Base-by-base conservation (phyloP, 1,140 invertebrate genomes). In the Drosophila micromelanica region DNA sequence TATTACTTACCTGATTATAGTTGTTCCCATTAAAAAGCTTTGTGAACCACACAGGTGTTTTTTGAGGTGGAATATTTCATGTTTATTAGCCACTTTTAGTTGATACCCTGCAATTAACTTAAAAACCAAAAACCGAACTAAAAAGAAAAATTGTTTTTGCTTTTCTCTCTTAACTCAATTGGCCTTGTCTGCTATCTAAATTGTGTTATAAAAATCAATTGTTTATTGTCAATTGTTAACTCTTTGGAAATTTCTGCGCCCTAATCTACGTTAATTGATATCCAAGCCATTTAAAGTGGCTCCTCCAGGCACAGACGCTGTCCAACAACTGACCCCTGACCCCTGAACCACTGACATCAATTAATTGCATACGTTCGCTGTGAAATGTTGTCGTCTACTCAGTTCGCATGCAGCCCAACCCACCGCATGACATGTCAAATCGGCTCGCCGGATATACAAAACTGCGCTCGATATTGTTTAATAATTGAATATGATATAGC, bases 401-500 rank as follows among this genome's bases (percentile, higher is more conserved):
- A 23, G 46, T 30, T 48, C n/a, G 20, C 45, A 23, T 54, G 15
- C 60, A 30, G 55, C 40, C 43, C 54, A 38, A n/a, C 48, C 48
- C 27, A n/a, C 42, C 9, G 7, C 57, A 23, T 59, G 46, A 35
- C 27, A 27, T 43, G 40, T 48, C 59, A 45, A 43, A 17, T 9
- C 23, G 8, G 12, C n/a, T 9, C 23, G 8, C 7, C n/a, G 38
- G 13, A 17, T 30, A 13, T 12, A 12, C 8, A 8, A 5, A 5
- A 43, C 38, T 23, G 1, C 59, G 68, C 68, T 71, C 61, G 68
- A 71, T 71, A 71, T 65, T 57, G 43, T 71, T 71, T 52, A 71
- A 71, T 71, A 71, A 71, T 71, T 71, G 42, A 70, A 63, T 63
- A 30, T 55, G 42, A 64, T 70, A 20, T 46, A 38, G 42, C 68